Percentiles rank a stretch among this genome's conserved stretches.
These are phyloP conservation scores for Pollicipes pollicipes DNA, from an alignment of 1,140 invertebrate genomes.

Conservation along the genomic window DNA sequence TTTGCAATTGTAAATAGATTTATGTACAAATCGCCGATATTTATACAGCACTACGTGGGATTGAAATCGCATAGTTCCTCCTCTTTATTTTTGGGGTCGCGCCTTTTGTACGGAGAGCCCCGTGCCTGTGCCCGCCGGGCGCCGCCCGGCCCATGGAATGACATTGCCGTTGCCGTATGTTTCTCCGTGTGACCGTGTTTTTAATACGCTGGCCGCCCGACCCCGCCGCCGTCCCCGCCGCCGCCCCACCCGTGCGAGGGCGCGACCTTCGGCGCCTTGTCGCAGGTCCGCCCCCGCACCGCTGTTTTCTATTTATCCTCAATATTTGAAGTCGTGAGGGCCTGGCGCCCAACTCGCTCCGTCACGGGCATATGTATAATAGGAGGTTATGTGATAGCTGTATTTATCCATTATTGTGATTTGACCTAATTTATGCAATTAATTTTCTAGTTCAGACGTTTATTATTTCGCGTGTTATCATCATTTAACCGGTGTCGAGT, in stretches of 20 bases:
- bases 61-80: conserved; percentile 1
- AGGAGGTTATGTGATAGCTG: neutral
- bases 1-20: conserved; percentile 2
- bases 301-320: neutral
- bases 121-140: no score
- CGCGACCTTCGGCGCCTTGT: no score
- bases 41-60: neutral
- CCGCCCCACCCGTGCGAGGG: no score
- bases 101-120: neutral
- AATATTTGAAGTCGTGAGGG: neutral
- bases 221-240: no score
- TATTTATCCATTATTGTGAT: neutral
- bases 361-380: neutral
- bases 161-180: neutral
- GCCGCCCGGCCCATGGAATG: no score
- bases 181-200: neutral
- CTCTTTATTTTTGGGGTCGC: neutral
- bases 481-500: neutral
- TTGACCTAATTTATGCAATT: neutral
- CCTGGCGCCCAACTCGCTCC: neutral
- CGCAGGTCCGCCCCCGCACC: no score
- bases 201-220: neutral
- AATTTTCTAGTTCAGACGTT: conserved; percentile 1
- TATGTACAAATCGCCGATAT: conserved; percentile 2
- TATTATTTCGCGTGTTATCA: neutral